Evolutionary conservation across 2,797 vertebrate genomes (phyloP).

Genomic region (Pseudochaenichthys georgianus): DNA sequence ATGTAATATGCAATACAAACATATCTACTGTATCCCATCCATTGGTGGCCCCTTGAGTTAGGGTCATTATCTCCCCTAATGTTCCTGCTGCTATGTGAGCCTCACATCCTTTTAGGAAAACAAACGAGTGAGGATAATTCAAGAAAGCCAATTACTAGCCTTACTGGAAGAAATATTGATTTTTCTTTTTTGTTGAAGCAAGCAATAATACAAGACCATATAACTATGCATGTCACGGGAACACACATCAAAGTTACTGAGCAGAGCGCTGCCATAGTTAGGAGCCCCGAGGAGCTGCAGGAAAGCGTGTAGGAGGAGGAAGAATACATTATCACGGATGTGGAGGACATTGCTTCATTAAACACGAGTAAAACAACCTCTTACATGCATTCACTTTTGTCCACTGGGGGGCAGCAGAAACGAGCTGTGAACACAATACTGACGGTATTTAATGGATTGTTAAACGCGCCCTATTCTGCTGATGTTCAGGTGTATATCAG

Average conservation of each 20-base stretch:
- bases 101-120: slow-evolving; percentile 1
- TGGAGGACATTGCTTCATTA: no score
- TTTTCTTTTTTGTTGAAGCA: not conserved
- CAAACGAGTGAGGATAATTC: not conserved
- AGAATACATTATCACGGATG: no score
- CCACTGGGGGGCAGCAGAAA: no score
- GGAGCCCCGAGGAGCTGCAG: no score
- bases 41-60: slow-evolving; percentile 9
- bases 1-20: slow-evolving; percentile 35
- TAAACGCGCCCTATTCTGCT: no score
- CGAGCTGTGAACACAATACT: no score
- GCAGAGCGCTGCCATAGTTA: not conserved
- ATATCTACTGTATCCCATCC: slow-evolving; percentile 5
- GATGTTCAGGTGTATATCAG: no score
- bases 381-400: no score
- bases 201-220: not conserved
- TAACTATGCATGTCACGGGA: no score
- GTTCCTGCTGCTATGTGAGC: not conserved
- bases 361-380: no score
- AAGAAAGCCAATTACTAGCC: not conserved
- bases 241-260: not conserved
- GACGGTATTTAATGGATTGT: no score
- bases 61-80: slow-evolving; percentile 21
- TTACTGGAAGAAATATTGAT: not conserved
- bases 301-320: no score